Evolutionary conservation across 2,797 vertebrate genomes (phyloP), one percentile per base, ranked within the genome.

Genomic region (Decapterus maruadsi): DNA sequence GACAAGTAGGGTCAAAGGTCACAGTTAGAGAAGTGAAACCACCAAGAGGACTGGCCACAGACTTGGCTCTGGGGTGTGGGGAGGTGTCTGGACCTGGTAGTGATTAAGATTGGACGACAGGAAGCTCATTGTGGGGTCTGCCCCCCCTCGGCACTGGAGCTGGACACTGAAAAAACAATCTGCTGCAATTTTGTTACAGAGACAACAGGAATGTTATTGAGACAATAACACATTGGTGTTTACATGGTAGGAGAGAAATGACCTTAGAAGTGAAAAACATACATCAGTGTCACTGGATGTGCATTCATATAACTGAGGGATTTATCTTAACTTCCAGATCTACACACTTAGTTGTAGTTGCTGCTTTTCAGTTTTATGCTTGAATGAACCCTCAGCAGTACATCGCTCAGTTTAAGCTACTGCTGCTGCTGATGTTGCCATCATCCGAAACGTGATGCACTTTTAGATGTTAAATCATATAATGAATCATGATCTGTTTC

Each of bases 41-140:
- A 56, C 63, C 0, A 9, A 38, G 50, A 20, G 51, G 38, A 71
- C 53, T 68, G 20, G 63, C 31, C 20, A 45, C 59, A 76, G 68
- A 70, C 53, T 50, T 53, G 67, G 40, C 53, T 78, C 38, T 19
- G 45, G 58, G 77, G 61, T 50, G 38, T 42, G 36, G 70, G 63
- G 80, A 89, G 84, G 81, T 92, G 85, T 83, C 81, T 76, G 83
- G 87, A 89, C 75, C 86, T 93, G 90, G 80, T 84, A 81, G 80
- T 81, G 81, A 89, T 94, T 91, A 91, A 64, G 81, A 60, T 46
- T 66, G 48, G 67, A 81, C 61, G 59, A 83, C 65, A 82, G 82
- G 85, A 82, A 72, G 72, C 75, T 55, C 43, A 58, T 70, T 67
- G 68, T 80, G 79, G 54, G 71, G 75, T 68, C 54, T 13, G 51